phyloP scores from a whole-genome alignment of 2,888 invertebrate genomes.

The Stratiomys singularior region DNA sequence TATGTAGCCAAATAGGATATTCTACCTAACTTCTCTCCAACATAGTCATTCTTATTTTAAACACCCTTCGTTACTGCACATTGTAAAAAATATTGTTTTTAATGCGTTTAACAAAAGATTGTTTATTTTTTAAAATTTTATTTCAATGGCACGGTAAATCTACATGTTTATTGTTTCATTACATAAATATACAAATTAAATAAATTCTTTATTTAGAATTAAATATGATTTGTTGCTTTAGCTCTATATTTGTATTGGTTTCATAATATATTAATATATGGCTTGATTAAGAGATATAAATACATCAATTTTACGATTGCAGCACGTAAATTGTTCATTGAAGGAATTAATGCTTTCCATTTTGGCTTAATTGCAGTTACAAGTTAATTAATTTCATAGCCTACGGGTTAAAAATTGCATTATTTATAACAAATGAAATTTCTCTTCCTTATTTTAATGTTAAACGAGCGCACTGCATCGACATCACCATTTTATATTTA shows the following conservation, averaged over 20 bases:
- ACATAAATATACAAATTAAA: constrained; percentile 24
- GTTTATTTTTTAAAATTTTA: neutral
- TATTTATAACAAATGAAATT: neutral
- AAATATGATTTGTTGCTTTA: constrained; percentile 2
- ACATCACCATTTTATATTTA: constrained; percentile 28
- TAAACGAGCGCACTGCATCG: constrained; percentile 41
- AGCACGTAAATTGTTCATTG: neutral
- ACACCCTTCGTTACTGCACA: too few relatives aligned
- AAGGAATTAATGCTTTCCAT: neutral
- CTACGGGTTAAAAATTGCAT: constrained; percentile 24
- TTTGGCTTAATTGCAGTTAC: neutral
- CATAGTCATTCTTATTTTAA: too few relatives aligned
- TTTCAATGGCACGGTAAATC: constrained; percentile 18
- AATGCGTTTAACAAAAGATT: neutral
- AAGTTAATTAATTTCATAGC: neutral
- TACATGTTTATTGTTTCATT: constrained; percentile 2
- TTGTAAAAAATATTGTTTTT: too few relatives aligned
- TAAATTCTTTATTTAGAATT: neutral
- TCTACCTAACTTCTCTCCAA: too few relatives aligned
- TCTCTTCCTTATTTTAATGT: constrained; percentile 44
- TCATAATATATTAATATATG: neutral
- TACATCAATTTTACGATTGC: constrained; percentile 5
- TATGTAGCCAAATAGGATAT: too few relatives aligned
- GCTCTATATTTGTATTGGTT: neutral
- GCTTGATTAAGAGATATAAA: neutral